Base-by-base conservation (phyloP, 2,113 vertebrate genomes). In the Lycocorax pyrrhopterus region DNA sequence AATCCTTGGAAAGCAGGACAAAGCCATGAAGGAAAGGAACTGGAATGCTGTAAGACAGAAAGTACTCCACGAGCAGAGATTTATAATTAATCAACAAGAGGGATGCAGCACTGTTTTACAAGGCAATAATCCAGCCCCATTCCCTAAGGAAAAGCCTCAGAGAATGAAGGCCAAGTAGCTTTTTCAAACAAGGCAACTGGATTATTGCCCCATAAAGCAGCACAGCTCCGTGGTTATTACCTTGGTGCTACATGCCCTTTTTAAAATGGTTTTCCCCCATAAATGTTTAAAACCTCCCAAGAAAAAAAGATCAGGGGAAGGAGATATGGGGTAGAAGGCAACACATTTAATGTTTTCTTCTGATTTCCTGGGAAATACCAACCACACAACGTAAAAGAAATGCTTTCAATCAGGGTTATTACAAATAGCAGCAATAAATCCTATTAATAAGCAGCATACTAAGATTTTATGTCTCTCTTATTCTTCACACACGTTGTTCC, bases 131-230 rank as follows among this genome's bases (percentile, higher is more conserved):
- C 93, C 91, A 89, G 78, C 35, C 51, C 74, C 64, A 67, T 76
- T 96, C 92, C 94, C 93, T 32, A 52, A 80, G 89, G 96, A 58
- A 96, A 91, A 85, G 66, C 53, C 52, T 52, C 41, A 81, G 55
- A 94, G 87, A 87, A 91, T 47, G 89, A 96, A 94, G 84, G 94
- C 95, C n/a, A 23, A 94, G 95, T 14, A 94, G 96, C 85, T 96
- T 97, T 94, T 91, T 96, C 95, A 93, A 96, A 94, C 91, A 94
- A 94, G 90, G 84, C 95, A 94, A 94, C 67, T 63, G 89, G 93
- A 95, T 96, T 96, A 96, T 95, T 94, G 89, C 93, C 78, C 78
- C 91, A 97, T 96, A 96, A 97, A 97, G 51, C 91, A 95, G 94
- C 94, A 77, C 53, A 78, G 91, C 94, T 93, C 91, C 89, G 77